Evolutionary conservation across 1,140 invertebrate genomes (phyloP), one percentile per base, ranked within the genome.

Genomic region (Aricia agestis): DNA sequence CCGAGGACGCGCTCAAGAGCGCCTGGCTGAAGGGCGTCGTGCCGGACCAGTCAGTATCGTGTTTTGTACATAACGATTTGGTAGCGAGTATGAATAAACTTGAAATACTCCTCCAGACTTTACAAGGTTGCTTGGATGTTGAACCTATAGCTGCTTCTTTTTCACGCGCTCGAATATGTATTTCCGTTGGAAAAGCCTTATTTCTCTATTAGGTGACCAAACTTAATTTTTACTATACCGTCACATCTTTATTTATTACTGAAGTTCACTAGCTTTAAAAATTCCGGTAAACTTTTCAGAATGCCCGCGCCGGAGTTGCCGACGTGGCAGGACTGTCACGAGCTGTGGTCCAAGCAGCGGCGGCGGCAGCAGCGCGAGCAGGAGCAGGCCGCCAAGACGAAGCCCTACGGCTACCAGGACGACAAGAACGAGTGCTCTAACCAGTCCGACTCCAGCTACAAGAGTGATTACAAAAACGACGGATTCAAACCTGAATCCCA

Each of bases 281-380:
- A 36, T 0, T 36, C 6, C 36, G 36, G 9, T 36, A 36, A 66
- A 6, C 45, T 17, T 69, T 90, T 73, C 90, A 98, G 97, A 89
- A 96, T 97, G 95, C 93, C 95, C 70, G 94, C 94, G 17, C 96
- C 96, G 11, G 94, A 96, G 80, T 87, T 99, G 73, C 99, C 99
- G 1, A 97, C 95, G 32, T 97, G 97, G 95, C 98, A 99, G 93
- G 99, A 99, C 92, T 99, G 99, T 91, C 99, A 99, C 92, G 99
- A 99, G 92, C 93, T 99, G 80, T 99, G 98, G 98, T 98, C 97
- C 78, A 99, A 99, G 90, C 97, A 97, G 85, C 94, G 97, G 52
- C 93, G 97, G 79, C 92, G 95, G 15, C 96, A 97, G 84, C 92
- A 97, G 77, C 92, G 95, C 42, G 96, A 97, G 81, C 95, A 97